These are phyloP conservation scores for Saccostrea glomerata DNA, from an alignment of 1,140 invertebrate species.

Conservation along the genomic window DNA sequence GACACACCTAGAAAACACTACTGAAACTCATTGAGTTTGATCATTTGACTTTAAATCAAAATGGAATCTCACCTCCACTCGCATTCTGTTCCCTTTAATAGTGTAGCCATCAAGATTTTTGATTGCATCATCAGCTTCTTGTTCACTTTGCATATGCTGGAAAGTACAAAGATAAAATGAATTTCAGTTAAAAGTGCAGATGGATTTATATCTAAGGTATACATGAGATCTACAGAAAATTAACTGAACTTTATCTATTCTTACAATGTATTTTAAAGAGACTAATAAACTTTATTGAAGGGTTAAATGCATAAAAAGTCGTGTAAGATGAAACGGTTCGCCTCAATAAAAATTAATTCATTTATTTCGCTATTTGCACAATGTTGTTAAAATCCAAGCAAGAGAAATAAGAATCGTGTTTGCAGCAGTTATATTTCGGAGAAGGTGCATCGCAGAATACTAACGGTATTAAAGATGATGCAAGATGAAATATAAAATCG, in stretches of 20 bases:
- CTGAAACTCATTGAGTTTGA: no score
- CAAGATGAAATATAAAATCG: not conserved
- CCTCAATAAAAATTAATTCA: not conserved
- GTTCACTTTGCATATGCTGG: conserved; percentile 95
- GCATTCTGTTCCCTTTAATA: conserved; percentile 92
- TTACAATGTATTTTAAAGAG: not conserved
- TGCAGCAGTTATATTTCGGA: conserved; percentile 13
- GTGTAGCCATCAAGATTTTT: conserved; percentile 92
- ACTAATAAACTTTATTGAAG: no score
- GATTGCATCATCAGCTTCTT: conserved; percentile 93
- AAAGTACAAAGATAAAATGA: conserved; percentile 56
- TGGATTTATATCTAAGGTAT: not conserved
- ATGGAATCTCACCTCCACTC: conserved; percentile 87
- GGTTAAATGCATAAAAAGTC: not conserved
- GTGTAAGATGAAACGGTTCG: not conserved
- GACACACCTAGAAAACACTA: no score
- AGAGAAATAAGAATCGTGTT: conserved; percentile 18
- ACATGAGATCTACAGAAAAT: not conserved
- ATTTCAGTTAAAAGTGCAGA: not conserved
- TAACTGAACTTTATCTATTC: not conserved
- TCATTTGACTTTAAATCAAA: not conserved
- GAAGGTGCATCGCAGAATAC: not conserved
- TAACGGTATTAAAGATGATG: conserved; percentile 18
- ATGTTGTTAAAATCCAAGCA: conserved; percentile 31
- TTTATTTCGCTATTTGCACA: conserved; percentile 7